Evolutionary conservation across 2,113 vertebrate genomes (phyloP).

Genomic region (Mugil cephalus): DNA sequence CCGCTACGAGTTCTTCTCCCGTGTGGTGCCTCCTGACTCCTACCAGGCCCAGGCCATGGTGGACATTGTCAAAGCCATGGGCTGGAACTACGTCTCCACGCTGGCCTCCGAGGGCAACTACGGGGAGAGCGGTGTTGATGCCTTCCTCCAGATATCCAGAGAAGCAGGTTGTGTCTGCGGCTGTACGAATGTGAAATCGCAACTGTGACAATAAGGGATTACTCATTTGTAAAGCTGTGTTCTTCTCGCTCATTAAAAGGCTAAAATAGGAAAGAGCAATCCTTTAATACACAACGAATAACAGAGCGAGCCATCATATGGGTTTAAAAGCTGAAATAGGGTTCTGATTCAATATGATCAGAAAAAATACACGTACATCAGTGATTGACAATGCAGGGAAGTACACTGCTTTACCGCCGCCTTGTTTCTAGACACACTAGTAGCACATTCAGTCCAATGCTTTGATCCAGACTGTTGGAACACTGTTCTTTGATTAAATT

Average conservation of each 20-base stretch:
- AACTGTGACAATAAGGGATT: constrained; percentile 36
- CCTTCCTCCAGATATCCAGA: constrained; percentile 90
- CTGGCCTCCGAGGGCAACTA: constrained; percentile 92
- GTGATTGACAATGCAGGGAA: constrained; percentile 3
- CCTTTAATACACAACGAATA: constrained; percentile 40
- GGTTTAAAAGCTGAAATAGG: constrained; percentile 31
- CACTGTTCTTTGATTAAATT: background rate
- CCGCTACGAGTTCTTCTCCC: constrained; percentile 91
- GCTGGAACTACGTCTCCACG: constrained; percentile 93
- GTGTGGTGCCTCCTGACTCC: constrained; percentile 91
- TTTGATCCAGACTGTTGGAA: background rate
- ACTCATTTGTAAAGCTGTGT: constrained; percentile 35
- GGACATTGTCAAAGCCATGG: constrained; percentile 91
- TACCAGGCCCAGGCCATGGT: constrained; percentile 95
- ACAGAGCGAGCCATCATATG: constrained; percentile 17
- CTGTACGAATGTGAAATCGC: constrained; percentile 3
- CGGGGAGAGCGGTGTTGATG: constrained; percentile 91
- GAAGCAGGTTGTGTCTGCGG: constrained; percentile 85
- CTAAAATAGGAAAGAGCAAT: constrained; percentile 48
- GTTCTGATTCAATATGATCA: constrained; percentile 23
- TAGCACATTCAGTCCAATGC: accelerated
- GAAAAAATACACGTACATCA: constrained; percentile 1
- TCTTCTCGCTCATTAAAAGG: constrained; percentile 50
- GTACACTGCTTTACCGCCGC: background rate
- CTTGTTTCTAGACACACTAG: background rate